Evolutionary conservation across 2,888 invertebrate species (phyloP).

Genomic region (Scelioninae gen. 1): DNA sequence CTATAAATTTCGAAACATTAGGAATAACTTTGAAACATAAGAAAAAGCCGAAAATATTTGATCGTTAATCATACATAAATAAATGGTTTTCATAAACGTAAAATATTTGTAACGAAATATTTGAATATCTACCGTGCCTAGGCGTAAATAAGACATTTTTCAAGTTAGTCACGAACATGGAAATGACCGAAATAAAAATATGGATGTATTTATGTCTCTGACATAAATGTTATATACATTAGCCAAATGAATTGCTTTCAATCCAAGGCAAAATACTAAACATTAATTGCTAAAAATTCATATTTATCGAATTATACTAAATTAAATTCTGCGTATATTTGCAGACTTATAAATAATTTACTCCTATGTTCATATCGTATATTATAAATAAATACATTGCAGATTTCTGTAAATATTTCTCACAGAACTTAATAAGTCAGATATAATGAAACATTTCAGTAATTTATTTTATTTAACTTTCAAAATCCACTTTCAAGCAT

Average conservation of each 20-base stretch:
- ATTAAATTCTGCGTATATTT: not conserved
- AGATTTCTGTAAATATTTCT: not conserved
- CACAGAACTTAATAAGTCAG: not conserved
- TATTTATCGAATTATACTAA: conserved; percentile 9
- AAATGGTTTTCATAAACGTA: conserved; percentile 8
- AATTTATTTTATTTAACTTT: conserved; percentile 7
- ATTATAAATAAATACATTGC: not conserved
- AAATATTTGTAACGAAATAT: conserved; percentile 2
- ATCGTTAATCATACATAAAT: not conserved
- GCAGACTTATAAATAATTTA: not conserved
- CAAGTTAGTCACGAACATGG: conserved; percentile 3
- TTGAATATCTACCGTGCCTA: conserved; percentile 1
- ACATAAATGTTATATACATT: conserved; percentile 21
- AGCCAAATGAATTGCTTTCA: conserved; percentile 9
- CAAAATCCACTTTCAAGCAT: not conserved
- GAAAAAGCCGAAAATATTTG: not conserved
- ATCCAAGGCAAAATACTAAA: conserved; percentile 2
- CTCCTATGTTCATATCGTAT: not conserved
- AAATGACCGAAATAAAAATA: conserved; percentile 9
- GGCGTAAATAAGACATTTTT: conserved; percentile 9
- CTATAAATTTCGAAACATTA: not conserved
- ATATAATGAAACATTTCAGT: conserved; percentile 6
- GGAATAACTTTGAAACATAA: not conserved
- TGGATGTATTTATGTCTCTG: conserved; percentile 10
- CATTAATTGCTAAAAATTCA: conserved; percentile 20